Percentiles rank a stretch among this genome's conserved stretches.
Evolutionary conservation across 2,113 vertebrate genomes (phyloP).

Genomic region (Myrmecobius fasciatus): DNA sequence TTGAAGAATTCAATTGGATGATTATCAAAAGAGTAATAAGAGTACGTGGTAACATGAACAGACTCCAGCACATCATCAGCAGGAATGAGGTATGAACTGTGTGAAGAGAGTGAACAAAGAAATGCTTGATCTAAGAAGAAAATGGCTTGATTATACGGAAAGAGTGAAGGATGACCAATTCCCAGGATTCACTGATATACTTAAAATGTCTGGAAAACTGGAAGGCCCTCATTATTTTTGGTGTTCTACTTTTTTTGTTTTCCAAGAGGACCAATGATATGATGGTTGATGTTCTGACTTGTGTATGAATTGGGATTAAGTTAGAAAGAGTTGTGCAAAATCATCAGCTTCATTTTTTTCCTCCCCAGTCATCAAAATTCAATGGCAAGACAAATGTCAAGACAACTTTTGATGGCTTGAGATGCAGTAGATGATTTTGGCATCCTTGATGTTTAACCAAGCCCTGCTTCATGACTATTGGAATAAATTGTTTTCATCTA

Average conservation of each 20-base stretch:
- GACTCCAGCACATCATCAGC: background rate
- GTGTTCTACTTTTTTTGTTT: background rate
- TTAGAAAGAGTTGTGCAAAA: background rate
- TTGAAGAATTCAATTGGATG: background rate
- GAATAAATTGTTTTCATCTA: background rate
- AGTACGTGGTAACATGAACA: background rate
- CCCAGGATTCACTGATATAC: background rate
- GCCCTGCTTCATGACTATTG: background rate
- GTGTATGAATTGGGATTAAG: background rate
- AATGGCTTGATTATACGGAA: background rate
- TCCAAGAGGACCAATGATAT: background rate
- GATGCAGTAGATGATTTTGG: background rate
- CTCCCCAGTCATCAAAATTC: background rate
- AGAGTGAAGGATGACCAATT: background rate
- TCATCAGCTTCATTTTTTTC: background rate
- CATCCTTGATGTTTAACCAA: background rate
- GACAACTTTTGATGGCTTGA: background rate
- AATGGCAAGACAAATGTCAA: background rate
- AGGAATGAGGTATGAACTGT: background rate
- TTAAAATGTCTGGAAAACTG: background rate
- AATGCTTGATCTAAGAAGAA: background rate
- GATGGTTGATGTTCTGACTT: background rate
- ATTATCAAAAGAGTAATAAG: background rate
- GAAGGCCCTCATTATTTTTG: background rate
- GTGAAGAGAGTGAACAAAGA: background rate